Percentiles rank a stretch among this genome's conserved stretches.
phyloP scores from a whole-genome alignment of 2,113 vertebrate genomes.

The Aphyosemion australe region DNA sequence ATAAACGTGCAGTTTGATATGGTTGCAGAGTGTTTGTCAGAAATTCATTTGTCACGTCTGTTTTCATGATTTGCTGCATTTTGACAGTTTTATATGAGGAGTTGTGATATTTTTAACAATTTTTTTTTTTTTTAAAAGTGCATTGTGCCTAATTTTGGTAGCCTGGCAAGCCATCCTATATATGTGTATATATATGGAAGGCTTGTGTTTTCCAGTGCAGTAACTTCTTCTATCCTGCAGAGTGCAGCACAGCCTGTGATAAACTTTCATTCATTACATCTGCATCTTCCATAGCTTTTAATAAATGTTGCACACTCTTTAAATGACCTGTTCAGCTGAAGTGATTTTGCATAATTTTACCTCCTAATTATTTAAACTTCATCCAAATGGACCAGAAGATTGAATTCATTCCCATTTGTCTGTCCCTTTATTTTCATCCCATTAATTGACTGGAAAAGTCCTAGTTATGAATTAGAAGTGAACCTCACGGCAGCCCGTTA shows the following conservation, averaged over 20 bases:
- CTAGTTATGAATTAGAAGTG: conserved; percentile 34
- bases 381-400: conserved; percentile 3
- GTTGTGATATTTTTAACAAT: too few relatives aligned
- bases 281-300: background rate
- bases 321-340: background rate
- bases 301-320: background rate
- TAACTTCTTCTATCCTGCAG: conserved; percentile 48
- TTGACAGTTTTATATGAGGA: too few relatives aligned
- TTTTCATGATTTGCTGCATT: background rate
- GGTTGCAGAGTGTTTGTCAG: conserved; percentile 53
- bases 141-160: background rate
- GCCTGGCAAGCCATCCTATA: too few relatives aligned
- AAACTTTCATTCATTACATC: conserved; percentile 19
- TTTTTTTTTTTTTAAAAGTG: too few relatives aligned
- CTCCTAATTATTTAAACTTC: background rate
- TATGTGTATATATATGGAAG: too few relatives aligned
- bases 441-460: conserved; percentile 20
- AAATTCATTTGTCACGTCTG: background rate
- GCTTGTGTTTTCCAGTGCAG: background rate
- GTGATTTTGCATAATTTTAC: background rate
- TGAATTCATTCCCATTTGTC: conserved; percentile 12
- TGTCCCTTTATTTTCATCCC: conserved; percentile 2
- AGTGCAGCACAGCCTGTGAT: conserved; percentile 51
- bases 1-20: conserved; percentile 81
- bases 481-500: conserved; percentile 36